Evolutionary conservation across 2,113 vertebrate species (phyloP), one percentile per base, ranked within the genome.

Genomic region (Boleophthalmus pectinirostris): DNA sequence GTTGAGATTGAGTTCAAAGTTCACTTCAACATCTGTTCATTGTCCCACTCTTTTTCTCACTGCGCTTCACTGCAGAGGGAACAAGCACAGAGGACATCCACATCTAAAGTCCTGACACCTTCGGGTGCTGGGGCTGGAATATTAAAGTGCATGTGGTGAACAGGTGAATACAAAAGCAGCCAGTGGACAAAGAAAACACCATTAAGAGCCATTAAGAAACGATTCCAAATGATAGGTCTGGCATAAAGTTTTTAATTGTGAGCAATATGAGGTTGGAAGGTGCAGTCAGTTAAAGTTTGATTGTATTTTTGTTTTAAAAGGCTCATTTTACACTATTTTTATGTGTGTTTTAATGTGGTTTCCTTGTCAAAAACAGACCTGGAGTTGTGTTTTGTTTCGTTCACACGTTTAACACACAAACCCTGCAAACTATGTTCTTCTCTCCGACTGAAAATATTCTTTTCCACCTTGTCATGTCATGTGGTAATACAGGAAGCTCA

Each of bases 71-170:
- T 1, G 21, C 54, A 63, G 66, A 76, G 49, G 69, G 60, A 11
- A 20, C 23, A 33, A 33, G 64, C 38, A 74, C 38, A 76, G 51
- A 75, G 69, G 68, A 38, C 63, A 20, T 35, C 45, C 38, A 49
- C 75, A 84, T 73, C 73, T 57, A 68, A 68, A 72, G 60, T 43
- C 16, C 23, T 1, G 38, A 68, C 76, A 20, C 33, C 23, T 68
- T 33, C 18, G 14, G 77, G 51, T 29, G 2, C 70, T 51, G n/a
- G n/a, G 56, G 61, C 11, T 20, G 8, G 24, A 43, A 33, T 49
- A 38, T 46, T 38, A 67, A 49, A 63, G n/a, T n/a, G n/a, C 29
- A 5, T 13, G 21, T 70, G 5, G 21, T 58, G 60, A 63, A 38
- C 60, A 38, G 29, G 16, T 38, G 29, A 64, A 64, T 64, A 38